Conservation (phyloP, 2,113 vertebrate species). For the Vulpes ferrilata region DNA sequence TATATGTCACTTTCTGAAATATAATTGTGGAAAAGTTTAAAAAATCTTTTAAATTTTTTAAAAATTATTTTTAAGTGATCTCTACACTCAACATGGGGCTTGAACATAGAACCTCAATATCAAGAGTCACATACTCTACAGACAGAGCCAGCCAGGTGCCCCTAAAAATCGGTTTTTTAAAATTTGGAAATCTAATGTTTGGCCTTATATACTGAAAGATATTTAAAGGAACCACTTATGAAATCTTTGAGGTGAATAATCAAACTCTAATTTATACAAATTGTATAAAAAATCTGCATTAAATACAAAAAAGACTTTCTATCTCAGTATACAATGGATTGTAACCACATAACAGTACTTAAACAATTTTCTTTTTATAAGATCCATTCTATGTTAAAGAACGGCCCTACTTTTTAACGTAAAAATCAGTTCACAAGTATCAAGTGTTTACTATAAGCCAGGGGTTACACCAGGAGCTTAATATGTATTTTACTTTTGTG, state of each 20-base stretch:
- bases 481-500: slow-evolving; percentile 33
- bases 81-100: not conserved
- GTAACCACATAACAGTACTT: not conserved
- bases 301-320: not conserved
- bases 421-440: not conserved
- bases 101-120: not conserved
- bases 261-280: not conserved
- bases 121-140: not conserved
- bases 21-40: slow-evolving; percentile 39
- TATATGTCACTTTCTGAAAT: slow-evolving; percentile 34
- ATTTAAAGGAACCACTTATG: not conserved
- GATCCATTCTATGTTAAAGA: not conserved
- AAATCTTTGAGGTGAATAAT: slow-evolving; percentile 30
- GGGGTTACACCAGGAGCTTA: not conserved
- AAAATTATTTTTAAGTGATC: not conserved
- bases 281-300: not conserved
- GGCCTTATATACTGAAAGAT: not conserved
- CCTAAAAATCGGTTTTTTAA: not conserved
- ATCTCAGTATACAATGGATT: not conserved
- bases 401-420: not conserved
- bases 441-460: not conserved
- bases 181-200: slow-evolving; percentile 39
- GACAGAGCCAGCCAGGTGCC: not conserved
- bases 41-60: not conserved
- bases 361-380: not conserved